Percentiles rank a stretch among this genome's conserved stretches.
These are phyloP conservation scores for Australoheros facetus DNA, from an alignment of 2,797 vertebrate genomes.

Conservation along the genomic window DNA sequence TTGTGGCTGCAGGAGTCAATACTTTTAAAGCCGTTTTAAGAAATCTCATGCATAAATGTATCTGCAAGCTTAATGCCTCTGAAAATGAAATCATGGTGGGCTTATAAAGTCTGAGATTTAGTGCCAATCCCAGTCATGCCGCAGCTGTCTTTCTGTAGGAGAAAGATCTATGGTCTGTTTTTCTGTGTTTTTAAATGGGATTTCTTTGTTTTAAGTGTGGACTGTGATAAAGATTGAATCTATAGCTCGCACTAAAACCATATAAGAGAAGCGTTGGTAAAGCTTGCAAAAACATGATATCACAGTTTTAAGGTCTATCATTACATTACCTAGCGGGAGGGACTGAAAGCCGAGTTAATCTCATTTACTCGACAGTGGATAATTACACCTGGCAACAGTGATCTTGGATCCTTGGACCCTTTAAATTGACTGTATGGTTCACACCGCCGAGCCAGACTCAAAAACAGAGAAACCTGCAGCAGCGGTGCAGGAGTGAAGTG, in stretches of 20 bases:
- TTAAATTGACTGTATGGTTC: neutral
- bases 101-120: neutral
- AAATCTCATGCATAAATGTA: neutral
- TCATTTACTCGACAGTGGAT: conserved; percentile 30
- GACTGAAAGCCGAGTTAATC: conserved; percentile 32
- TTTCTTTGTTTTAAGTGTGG: neutral
- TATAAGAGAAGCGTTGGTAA: neutral
- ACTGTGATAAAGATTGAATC: neutral
- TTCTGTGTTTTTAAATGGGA: neutral
- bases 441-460: neutral
- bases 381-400: conserved; percentile 32
- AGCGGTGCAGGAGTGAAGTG: conserved; percentile 1
- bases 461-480: neutral
- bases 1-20: conserved; percentile 2
- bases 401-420: neutral
- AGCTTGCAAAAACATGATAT: neutral
- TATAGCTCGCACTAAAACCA: neutral
- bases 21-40: neutral
- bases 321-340: neutral
- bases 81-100: neutral
- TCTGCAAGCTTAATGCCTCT: neutral
- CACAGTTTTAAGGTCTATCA: neutral
- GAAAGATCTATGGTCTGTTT: neutral
- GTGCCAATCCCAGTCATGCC: neutral
- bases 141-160: neutral